Conservation (phyloP, 2,113 vertebrate species). For the Coturnix japonica region DNA sequence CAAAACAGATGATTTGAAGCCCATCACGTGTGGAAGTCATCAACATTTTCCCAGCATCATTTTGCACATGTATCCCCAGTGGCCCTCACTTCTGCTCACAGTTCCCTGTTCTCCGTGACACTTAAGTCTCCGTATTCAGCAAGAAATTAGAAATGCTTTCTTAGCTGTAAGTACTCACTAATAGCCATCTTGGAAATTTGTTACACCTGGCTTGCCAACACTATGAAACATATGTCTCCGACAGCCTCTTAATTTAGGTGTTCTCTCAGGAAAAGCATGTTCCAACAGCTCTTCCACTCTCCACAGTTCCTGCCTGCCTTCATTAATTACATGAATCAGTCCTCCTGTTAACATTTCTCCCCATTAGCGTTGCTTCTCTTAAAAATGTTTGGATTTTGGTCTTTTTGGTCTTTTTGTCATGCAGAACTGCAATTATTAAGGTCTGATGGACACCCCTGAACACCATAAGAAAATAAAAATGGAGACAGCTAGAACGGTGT, state of each 20-base stretch:
- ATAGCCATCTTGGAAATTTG: slow-evolving; percentile 39
- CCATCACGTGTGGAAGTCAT: neutral
- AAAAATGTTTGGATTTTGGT: neutral
- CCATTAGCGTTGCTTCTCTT: neutral
- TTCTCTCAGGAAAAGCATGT: slow-evolving; percentile 42
- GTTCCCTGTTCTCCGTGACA: neutral
- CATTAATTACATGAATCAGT: slow-evolving; percentile 38
- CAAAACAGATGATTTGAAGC: neutral
- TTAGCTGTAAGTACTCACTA: slow-evolving; percentile 52
- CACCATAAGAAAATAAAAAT: neutral
- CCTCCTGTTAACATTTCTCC: slow-evolving; percentile 42
- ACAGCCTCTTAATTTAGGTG: slow-evolving; percentile 49
- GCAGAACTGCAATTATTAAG: neutral
- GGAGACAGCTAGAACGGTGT: neutral
- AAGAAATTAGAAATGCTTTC: slow-evolving; percentile 37
- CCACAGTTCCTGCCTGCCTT: slow-evolving; percentile 2
- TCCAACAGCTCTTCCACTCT: slow-evolving; percentile 27
- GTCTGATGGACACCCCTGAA: neutral
- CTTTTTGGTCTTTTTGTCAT: neutral
- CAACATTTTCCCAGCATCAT: neutral
- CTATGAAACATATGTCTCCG: slow-evolving; percentile 7
- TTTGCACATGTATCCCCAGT: neutral
- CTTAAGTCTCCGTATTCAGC: neutral
- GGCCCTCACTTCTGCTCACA: neutral
- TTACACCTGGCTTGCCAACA: slow-evolving; percentile 46